phyloP scores from a whole-genome alignment of 2,888 invertebrate genomes.

The Dryococelus australis region DNA sequence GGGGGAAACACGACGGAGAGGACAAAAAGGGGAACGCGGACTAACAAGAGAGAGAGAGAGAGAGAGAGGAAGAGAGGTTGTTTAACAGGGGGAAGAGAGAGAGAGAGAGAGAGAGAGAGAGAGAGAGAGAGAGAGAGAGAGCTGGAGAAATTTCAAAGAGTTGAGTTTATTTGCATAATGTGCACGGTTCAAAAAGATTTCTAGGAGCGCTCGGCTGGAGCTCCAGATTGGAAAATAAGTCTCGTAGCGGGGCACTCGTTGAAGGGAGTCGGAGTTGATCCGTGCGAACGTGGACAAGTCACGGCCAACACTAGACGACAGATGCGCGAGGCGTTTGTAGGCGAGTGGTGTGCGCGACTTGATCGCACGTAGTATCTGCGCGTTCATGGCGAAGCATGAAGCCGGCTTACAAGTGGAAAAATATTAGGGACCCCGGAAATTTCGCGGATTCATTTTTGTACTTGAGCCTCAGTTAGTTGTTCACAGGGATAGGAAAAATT shows the following conservation, averaged over 20 bases:
- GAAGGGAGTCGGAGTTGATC: neutral
- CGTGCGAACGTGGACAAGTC: neutral
- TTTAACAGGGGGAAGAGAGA: neutral
- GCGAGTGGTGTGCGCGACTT: neutral
- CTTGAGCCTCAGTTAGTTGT: too few relatives aligned
- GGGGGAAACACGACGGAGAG: neutral
- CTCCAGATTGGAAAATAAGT: conserved; percentile 20
- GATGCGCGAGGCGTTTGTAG: neutral
- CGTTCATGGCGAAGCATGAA: too few relatives aligned
- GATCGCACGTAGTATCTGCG: neutral
- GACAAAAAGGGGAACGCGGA: neutral
- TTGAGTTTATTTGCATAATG: conserved; percentile 16
- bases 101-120: neutral
- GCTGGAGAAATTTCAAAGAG: neutral
- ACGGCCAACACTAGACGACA: neutral
- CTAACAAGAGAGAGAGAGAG: neutral
- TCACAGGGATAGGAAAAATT: too few relatives aligned
- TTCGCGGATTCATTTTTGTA: too few relatives aligned
- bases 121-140: neutral
- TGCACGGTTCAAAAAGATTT: neutral
- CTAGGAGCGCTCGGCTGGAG: neutral
- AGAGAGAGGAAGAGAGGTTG: neutral
- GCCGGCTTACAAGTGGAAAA: too few relatives aligned
- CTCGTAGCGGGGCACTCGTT: neutral
- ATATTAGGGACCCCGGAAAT: too few relatives aligned